A percentile compares a stretch with the other conserved stretches of the same genome.
Conservation (phyloP, 2,797 vertebrate genomes). For the Oreonectes daqikongensis region DNA sequence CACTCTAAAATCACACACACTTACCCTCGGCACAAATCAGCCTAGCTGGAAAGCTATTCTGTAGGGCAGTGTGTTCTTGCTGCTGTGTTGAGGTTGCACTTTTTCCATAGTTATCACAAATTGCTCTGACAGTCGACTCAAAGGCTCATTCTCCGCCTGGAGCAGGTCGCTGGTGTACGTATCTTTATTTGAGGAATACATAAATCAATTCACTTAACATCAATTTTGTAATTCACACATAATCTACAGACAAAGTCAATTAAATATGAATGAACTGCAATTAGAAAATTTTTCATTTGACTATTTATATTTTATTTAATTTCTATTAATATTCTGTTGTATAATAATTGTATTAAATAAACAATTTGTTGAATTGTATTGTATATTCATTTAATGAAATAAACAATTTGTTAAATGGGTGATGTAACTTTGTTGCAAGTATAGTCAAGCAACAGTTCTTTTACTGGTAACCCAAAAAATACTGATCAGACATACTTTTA, state of each 20-base stretch:
- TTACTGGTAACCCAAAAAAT: too few relatives aligned
- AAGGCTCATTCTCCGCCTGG: background rate
- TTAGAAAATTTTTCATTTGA: too few relatives aligned
- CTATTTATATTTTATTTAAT: too few relatives aligned
- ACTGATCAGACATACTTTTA: too few relatives aligned
- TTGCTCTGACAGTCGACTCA: slow-evolving; percentile 16
- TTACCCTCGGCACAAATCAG: slow-evolving; percentile 11
- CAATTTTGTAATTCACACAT: background rate
- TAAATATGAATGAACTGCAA: background rate
- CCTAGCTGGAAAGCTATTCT: background rate
- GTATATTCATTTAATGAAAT: too few relatives aligned
- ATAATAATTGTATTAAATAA: too few relatives aligned
- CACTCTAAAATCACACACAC: background rate
- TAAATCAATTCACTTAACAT: background rate
- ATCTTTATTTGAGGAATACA: background rate
- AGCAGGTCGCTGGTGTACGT: slow-evolving; percentile 1
- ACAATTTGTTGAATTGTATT: too few relatives aligned
- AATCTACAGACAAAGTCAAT: background rate
- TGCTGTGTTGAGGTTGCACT: slow-evolving; percentile 32
- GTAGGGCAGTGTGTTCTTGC: slow-evolving; percentile 4
- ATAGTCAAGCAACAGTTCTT: too few relatives aligned
- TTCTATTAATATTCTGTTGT: too few relatives aligned
- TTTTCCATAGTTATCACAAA: slow-evolving; percentile 16
- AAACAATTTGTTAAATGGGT: too few relatives aligned
- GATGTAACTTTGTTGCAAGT: too few relatives aligned